A percentile compares a stretch with the other conserved stretches of the same genome.
Conservation (phyloP, 2,797 vertebrate genomes). For the Dallia pectoralis region DNA sequence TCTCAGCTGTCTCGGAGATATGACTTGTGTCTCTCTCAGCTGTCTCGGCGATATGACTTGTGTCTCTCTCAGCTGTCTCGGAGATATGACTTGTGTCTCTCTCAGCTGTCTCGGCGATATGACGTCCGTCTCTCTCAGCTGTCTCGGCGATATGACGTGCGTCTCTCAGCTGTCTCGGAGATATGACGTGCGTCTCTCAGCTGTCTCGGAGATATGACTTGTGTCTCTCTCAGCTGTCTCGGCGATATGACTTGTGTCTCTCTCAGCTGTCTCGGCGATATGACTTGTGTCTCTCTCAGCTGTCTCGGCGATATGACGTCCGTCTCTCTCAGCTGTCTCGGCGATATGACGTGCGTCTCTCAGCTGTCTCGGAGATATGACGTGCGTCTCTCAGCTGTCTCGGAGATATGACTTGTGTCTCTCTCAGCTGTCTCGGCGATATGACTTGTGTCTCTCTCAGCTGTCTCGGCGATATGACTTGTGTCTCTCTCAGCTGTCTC, state of each 20-base stretch:
- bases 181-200: too few species aligned
- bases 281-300: slow-evolving; percentile 19
- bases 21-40: slow-evolving; percentile 19
- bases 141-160: neutral
- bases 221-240: slow-evolving; percentile 18
- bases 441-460: too few species aligned
- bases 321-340: too few species aligned
- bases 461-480: neutral
- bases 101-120: neutral
- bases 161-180: slow-evolving; percentile 20
- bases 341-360: slow-evolving; percentile 4
- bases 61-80: too few species aligned
- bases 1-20: too few species aligned
- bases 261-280: too few species aligned
- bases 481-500: slow-evolving; percentile 22
- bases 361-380: too few species aligned
- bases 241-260: too few species aligned
- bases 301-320: too few species aligned
- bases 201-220: neutral
- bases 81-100: slow-evolving; percentile 3
- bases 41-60: too few species aligned
- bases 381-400: too few species aligned
- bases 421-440: slow-evolving; percentile 9
- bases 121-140: too few species aligned
- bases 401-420: neutral